Base-by-base conservation (phyloP, 2,888 invertebrate genomes). In the Lymantria monacha region DNA sequence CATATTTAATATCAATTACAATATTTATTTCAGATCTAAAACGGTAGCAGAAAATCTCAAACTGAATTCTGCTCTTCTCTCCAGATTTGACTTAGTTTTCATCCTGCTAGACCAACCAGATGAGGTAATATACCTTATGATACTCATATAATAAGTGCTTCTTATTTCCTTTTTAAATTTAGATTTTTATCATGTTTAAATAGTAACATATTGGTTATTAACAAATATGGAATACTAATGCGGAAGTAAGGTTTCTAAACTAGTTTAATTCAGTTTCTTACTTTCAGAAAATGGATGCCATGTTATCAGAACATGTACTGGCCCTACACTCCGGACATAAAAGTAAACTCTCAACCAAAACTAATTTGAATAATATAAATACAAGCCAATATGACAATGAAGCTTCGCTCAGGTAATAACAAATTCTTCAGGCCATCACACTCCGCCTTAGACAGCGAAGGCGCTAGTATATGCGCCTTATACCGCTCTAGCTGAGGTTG, bases 41-140 rank as follows among this genome's bases (percentile, higher is more conserved):
- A 96, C 97, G 11, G 94, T 99, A 0, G 93, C 95, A 0, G 97
- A 98, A 88, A 99, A 99, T 85, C 92, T 99, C 55, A 96, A 95
- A 81, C 93, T 99, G 63, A 95, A 95, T 61, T 94, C 96, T 11
- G 95, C 98, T 0, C 90, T 99, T 49, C 85, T 99, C 12, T 97
- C 97, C 1, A 93, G 98, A 80, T 99, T 98, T 83, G 98, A 99
- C 90, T 91, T 99, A 49, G 95, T 98, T 44, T 99, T 98, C 79
- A 95, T 98, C 58, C 91, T 99, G 30, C 82, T 97, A 53, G 98
- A 99, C 87, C 94, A 94, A 74, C 96, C 98, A 7, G 94, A 97
- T 80, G 94, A 95, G 92, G 95, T 95, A 76, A 70, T 8, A 3
- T 42, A 30, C 2, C n/a, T n/a, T n/a, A n/a, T n/a, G n/a, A n/a